Percentiles rank a stretch among this genome's conserved stretches.
These are phyloP conservation scores for Sebastes steindachneri DNA, from an alignment of 2,797 vertebrate species.

Conservation along the genomic window DNA sequence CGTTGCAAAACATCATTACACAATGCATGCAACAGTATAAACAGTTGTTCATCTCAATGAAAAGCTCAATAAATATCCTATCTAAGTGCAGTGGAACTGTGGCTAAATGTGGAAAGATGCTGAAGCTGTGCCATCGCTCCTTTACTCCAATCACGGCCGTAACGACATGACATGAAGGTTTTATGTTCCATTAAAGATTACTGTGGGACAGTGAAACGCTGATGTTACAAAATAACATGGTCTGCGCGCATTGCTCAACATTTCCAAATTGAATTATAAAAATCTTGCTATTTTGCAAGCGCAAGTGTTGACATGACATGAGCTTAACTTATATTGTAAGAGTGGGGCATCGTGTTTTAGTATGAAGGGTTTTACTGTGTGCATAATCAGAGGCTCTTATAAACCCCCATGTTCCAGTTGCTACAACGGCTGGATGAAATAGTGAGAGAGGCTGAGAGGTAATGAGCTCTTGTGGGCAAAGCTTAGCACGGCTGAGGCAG, in stretches of 20 bases:
- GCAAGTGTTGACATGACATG: background rate
- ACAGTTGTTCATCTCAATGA: slow-evolving; percentile 64
- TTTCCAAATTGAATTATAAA: slow-evolving; percentile 17
- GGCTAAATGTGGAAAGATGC: slow-evolving; percentile 40
- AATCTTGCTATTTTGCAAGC: slow-evolving; percentile 1
- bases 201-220: slow-evolving; percentile 4
- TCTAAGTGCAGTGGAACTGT: slow-evolving; percentile 21
- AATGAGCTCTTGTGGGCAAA: slow-evolving; percentile 70
- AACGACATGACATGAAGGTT: slow-evolving; percentile 42
- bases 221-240: background rate
- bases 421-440: slow-evolving; percentile 18
- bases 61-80: slow-evolving; percentile 69
- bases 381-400: slow-evolving; percentile 12
- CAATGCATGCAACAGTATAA: slow-evolving; percentile 63
- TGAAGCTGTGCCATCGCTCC: slow-evolving; percentile 42
- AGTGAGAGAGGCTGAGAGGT: slow-evolving; percentile 30
- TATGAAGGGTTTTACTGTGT: background rate
- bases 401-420: background rate
- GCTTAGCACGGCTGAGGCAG: slow-evolving; percentile 62
- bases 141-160: slow-evolving; percentile 36
- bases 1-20: slow-evolving; percentile 70
- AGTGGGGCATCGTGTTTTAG: background rate
- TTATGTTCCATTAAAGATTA: slow-evolving; percentile 40
- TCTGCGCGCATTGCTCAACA: slow-evolving; percentile 1
- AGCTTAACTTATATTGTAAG: background rate